Evolutionary conservation across 2,797 vertebrate genomes (phyloP).

Genomic region (Periparus ater): DNA sequence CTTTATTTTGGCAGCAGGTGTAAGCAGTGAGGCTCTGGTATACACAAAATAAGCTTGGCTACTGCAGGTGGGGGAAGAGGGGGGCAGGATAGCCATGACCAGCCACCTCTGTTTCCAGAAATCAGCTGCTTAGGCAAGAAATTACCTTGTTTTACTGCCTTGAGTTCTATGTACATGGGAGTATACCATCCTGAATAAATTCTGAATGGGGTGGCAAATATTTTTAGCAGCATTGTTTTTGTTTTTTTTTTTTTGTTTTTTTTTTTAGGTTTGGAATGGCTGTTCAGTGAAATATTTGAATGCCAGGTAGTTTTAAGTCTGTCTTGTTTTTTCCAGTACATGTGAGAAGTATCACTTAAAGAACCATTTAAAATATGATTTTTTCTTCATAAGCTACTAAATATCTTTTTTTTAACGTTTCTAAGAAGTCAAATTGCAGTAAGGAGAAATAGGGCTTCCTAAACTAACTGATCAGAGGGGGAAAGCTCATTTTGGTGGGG

Average conservation of each 20-base stretch:
- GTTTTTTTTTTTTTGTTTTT: neutral
- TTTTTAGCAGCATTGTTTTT: neutral
- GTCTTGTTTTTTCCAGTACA: neutral
- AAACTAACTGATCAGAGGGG: neutral
- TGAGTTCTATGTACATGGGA: neutral
- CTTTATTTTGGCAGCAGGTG: neutral
- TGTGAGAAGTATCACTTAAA: neutral
- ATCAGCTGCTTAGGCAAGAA: neutral
- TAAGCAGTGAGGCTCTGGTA: neutral
- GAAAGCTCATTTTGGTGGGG: neutral
- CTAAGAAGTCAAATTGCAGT: neutral
- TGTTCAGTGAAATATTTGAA: neutral
- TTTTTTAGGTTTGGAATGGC: neutral
- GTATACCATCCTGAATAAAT: neutral
- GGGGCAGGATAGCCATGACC: neutral
- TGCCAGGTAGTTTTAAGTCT: neutral
- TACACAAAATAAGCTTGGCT: neutral
- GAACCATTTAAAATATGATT: neutral
- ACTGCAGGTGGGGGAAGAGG: accelerated
- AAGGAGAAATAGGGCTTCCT: neutral
- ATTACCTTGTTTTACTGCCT: neutral
- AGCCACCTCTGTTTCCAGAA: neutral
- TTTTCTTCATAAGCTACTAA: neutral
- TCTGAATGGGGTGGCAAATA: neutral
- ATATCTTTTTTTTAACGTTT: neutral